Evolutionary conservation across 2,797 vertebrate species (phyloP).

Genomic region (Hypotaenidia okinawae): DNA sequence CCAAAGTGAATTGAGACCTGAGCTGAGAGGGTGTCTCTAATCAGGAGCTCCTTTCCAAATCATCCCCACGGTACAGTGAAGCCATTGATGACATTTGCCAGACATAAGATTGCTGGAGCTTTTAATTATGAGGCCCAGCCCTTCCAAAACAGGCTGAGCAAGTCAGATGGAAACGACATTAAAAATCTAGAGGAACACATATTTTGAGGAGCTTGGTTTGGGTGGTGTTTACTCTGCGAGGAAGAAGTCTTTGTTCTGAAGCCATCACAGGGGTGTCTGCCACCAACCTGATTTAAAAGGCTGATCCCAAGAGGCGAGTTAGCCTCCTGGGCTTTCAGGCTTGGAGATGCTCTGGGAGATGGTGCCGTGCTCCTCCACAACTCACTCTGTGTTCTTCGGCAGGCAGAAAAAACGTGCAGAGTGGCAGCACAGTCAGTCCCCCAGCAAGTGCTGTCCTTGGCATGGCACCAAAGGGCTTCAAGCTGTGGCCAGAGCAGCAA

Average conservation of each 20-base stretch:
- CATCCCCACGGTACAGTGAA: neutral
- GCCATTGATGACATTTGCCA: slow-evolving; percentile 46
- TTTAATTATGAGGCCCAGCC: slow-evolving; percentile 61
- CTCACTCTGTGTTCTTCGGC: neutral
- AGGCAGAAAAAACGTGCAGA: neutral
- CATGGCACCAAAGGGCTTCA: neutral
- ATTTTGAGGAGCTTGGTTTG: slow-evolving; percentile 52
- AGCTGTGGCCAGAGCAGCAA: neutral
- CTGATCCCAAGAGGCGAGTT: neutral
- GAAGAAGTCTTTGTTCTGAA: slow-evolving; percentile 46
- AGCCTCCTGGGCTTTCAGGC: neutral
- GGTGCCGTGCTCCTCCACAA: neutral
- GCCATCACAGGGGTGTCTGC: slow-evolving; percentile 50
- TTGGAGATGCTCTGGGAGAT: neutral
- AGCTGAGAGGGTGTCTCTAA: neutral
- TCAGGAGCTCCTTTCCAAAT: neutral
- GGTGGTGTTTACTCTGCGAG: slow-evolving; percentile 45
- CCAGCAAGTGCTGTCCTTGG: neutral
- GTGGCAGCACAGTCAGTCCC: neutral
- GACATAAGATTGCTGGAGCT: slow-evolving; percentile 6
- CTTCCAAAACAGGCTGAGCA: slow-evolving; percentile 66
- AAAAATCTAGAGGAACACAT: slow-evolving; percentile 61
- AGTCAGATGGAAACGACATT: slow-evolving; percentile 61
- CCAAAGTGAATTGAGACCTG: neutral
- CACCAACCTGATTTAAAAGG: slow-evolving; percentile 56